Conservation (phyloP, 2,888 invertebrate genomes). For the Macrosoma leucophasiata region DNA sequence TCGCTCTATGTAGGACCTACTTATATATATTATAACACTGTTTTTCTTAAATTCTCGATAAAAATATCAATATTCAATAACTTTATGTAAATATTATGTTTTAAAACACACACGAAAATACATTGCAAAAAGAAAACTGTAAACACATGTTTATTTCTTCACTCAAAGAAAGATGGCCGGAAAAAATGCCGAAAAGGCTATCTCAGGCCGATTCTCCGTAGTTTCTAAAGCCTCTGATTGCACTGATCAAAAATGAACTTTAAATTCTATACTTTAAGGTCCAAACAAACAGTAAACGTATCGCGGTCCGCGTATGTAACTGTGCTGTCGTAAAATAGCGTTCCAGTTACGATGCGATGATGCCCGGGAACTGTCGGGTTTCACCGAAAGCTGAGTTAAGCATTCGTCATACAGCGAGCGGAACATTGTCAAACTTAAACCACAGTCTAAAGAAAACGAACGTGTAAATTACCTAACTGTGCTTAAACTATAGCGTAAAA, state of each 20-base stretch:
- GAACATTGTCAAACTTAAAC: too few species aligned
- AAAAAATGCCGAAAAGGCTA: slow-evolving; percentile 56
- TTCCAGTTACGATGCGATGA: slow-evolving; percentile 50
- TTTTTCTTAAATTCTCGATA: too few species aligned
- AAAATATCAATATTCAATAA: too few species aligned
- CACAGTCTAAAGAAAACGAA: too few species aligned
- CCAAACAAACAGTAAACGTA: slow-evolving; percentile 5
- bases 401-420: too few species aligned
- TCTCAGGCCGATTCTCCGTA: slow-evolving; percentile 47
- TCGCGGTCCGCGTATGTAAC: slow-evolving; percentile 41
- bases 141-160: slow-evolving; percentile 51
- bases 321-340: slow-evolving; percentile 52
- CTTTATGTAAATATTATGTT: too few species aligned
- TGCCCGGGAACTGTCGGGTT: slow-evolving; percentile 49
- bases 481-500: too few species aligned
- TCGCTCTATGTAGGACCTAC: too few species aligned
- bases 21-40: too few species aligned
- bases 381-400: slow-evolving; percentile 31
- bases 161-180: slow-evolving; percentile 54
- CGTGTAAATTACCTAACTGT: too few species aligned
- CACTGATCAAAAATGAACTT: slow-evolving; percentile 30
- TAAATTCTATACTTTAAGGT: slow-evolving; percentile 23
- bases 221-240: slow-evolving; percentile 13
- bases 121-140: slow-evolving; percentile 30
- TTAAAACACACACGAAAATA: slow-evolving; percentile 2